Conservation (phyloP, 2,888 invertebrate genomes). For the Palloptera scutellata region DNA sequence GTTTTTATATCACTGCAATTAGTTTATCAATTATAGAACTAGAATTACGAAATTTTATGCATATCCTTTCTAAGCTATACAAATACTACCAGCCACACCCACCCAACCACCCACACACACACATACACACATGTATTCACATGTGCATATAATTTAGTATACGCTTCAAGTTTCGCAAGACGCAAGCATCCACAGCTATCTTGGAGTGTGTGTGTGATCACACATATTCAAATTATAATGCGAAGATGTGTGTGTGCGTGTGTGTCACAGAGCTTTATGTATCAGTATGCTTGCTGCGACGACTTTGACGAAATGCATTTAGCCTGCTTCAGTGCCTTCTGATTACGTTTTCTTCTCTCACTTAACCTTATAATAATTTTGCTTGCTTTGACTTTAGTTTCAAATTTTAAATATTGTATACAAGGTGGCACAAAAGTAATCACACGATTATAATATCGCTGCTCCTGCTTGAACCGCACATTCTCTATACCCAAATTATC, state of each 20-base stretch:
- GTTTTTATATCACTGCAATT: constrained; percentile 23
- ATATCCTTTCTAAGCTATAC: constrained; percentile 29
- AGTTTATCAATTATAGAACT: constrained; percentile 21
- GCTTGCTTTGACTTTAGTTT: background rate
- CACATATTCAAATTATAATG: background rate
- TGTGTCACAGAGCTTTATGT: background rate
- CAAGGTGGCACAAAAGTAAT: too few species aligned
- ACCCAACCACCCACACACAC: constrained; percentile 15
- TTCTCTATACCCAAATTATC: too few species aligned
- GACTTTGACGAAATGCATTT: constrained; percentile 34
- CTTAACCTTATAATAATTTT: background rate
- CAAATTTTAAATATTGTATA: too few species aligned
- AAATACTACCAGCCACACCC: too few species aligned
- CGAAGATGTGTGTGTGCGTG: background rate
- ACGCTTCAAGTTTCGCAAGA: background rate
- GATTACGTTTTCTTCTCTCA: constrained; percentile 22
- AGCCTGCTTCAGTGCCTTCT: constrained; percentile 35
- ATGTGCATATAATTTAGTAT: background rate
- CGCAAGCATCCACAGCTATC: constrained; percentile 9
- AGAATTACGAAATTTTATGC: constrained; percentile 27
- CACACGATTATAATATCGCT: too few species aligned
- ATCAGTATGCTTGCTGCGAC: constrained; percentile 12
- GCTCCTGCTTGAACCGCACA: too few species aligned
- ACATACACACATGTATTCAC: background rate
- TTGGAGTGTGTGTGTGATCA: background rate